These are phyloP conservation scores for Drosophila melanogaster DNA, from an alignment of 1,140 invertebrate species.

Conservation along the genomic window DNA sequence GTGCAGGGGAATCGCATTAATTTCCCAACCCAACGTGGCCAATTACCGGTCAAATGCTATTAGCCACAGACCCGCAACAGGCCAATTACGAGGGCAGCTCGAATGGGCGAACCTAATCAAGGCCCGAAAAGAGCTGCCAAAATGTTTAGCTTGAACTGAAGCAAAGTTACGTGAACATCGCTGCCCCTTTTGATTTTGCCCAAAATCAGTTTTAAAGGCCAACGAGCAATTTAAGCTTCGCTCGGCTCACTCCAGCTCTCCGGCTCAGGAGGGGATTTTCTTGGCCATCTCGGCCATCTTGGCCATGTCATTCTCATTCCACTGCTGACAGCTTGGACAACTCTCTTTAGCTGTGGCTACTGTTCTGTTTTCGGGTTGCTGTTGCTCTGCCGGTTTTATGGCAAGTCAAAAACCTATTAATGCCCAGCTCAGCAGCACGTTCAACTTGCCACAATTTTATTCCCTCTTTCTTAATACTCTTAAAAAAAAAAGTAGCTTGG, in stretches of 20 bases:
- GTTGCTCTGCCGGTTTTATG: conserved; percentile 46
- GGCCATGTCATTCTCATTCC: conserved; percentile 23
- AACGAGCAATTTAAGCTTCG: conserved; percentile 54
- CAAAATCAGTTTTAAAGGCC: conserved; percentile 66
- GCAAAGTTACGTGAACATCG: conserved; percentile 45
- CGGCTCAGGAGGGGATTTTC: conserved; percentile 41
- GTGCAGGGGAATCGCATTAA: conserved; percentile 53
- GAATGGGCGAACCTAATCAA: conserved; percentile 51
- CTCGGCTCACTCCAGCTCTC: conserved; percentile 10
- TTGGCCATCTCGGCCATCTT: conserved; percentile 31
- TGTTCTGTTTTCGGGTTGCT: conserved; percentile 31
- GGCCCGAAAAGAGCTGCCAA: conserved; percentile 36
- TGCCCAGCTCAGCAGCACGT: conserved; percentile 70
- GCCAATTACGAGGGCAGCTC: conserved; percentile 48
- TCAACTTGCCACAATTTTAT: conserved; percentile 80
- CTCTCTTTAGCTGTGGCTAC: conserved; percentile 28
- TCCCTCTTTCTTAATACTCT: conserved; percentile 33
- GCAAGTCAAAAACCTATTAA: conserved; percentile 82
- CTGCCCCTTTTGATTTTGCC: conserved; percentile 38
- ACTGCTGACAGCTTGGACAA: conserved; percentile 36
- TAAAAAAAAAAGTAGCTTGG: conserved; percentile 29
- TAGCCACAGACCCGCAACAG: conserved; percentile 58
- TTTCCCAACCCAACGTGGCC: conserved; percentile 43
- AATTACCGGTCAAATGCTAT: conserved; percentile 58
- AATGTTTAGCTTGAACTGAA: conserved; percentile 37